These are phyloP conservation scores for Tetramorium alpestre DNA, from an alignment of 1,140 invertebrate genomes.

Conservation along the genomic window DNA sequence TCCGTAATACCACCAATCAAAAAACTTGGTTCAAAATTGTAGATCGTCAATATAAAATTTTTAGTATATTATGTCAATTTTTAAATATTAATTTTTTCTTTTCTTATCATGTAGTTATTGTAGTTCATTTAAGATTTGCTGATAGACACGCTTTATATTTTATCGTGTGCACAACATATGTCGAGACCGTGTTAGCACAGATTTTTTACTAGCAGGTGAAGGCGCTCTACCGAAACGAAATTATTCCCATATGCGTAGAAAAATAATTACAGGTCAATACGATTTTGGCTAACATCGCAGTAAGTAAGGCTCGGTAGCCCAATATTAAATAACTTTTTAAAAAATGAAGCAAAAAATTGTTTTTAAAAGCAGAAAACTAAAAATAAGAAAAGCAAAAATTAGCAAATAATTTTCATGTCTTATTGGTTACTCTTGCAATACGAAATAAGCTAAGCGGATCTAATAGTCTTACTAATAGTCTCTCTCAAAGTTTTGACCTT, in stretches of 20 bases:
- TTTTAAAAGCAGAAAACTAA: too few species aligned
- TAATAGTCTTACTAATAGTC: not conserved
- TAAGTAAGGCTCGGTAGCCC: too few species aligned
- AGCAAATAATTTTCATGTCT: too few species aligned
- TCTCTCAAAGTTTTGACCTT: not conserved
- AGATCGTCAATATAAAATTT: not conserved
- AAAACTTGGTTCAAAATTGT: not conserved
- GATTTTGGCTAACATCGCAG: not conserved
- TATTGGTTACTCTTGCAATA: too few species aligned
- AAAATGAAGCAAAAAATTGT: too few species aligned
- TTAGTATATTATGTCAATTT: not conserved
- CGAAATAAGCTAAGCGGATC: too few species aligned
- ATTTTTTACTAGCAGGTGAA: conserved; percentile 30
- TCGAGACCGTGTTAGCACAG: not conserved
- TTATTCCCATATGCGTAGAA: not conserved
- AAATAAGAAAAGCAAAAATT: too few species aligned
- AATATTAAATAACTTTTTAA: too few species aligned
- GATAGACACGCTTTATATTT: not conserved
- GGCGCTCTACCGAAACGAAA: conserved; percentile 7
- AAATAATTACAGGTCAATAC: not conserved
- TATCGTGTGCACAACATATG: not conserved
- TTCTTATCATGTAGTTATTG: not conserved
- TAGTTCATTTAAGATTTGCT: not conserved
- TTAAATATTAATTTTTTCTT: not conserved
- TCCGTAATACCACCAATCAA: not conserved